phyloP scores from a whole-genome alignment of 2,113 vertebrate species.

The Xenotilapia longispinis region DNA sequence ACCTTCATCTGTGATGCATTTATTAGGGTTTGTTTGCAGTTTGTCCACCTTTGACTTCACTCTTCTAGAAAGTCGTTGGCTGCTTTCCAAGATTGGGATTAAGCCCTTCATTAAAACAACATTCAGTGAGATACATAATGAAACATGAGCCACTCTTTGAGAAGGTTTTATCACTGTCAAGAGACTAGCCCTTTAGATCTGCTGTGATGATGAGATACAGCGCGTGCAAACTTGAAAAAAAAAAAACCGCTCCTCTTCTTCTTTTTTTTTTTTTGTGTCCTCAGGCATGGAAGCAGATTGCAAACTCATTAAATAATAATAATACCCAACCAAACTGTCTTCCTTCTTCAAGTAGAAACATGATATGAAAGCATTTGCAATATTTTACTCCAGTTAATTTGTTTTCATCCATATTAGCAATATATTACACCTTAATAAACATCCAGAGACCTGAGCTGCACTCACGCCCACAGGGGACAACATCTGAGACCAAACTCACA shows the following conservation, averaged over 20 bases:
- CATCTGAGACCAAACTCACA: background rate
- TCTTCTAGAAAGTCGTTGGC: background rate
- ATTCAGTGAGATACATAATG: background rate
- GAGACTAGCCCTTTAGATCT: background rate
- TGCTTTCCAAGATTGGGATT: background rate
- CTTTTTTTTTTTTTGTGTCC: conserved; percentile 23
- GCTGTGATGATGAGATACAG: background rate
- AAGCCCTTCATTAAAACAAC: background rate
- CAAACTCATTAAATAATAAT: conserved; percentile 50
- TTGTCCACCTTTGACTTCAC: background rate
- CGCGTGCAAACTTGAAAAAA: background rate
- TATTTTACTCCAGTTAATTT: background rate
- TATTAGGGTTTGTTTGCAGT: background rate
- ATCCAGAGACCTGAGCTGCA: background rate
- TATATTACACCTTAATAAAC: background rate
- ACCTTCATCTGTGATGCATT: background rate
- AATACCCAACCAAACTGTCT: conserved; percentile 16
- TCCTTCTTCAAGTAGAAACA: background rate
- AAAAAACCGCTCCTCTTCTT: background rate
- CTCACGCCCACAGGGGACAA: background rate
- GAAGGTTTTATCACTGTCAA: background rate
- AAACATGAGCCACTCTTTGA: background rate
- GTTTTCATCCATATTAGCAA: background rate
- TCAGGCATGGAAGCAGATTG: conserved; percentile 56
- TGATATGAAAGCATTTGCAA: background rate